These are phyloP conservation scores for Steinernema carpocapsae DNA, from an alignment of 2,888 invertebrate species.

Conservation along the genomic window DNA sequence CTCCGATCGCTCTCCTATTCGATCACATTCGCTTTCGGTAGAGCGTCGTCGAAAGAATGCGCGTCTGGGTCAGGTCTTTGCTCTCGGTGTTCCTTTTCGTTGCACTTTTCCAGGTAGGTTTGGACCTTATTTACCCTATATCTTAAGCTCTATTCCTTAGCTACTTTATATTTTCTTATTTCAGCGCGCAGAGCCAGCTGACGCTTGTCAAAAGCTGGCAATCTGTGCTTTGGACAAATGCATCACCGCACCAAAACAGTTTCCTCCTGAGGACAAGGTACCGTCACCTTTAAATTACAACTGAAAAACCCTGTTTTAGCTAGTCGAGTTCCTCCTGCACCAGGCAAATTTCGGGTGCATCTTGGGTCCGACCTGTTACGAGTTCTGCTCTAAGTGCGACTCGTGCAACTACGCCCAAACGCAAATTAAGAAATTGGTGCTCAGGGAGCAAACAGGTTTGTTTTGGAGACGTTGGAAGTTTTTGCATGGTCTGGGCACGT, in stretches of 20 bases:
- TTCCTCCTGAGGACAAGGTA: conserved; percentile 41
- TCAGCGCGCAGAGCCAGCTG: conserved; percentile 32
- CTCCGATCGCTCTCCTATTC: conserved; percentile 22
- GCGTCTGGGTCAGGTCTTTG: conserved; percentile 20
- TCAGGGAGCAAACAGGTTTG: conserved; percentile 42
- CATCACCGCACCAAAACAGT: conserved; percentile 37
- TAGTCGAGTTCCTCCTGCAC: conserved; percentile 39
- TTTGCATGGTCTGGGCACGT: background rate
- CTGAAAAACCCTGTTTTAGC: too few relatives aligned
- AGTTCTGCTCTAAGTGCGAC: conserved; percentile 43
- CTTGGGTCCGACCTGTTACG: conserved; percentile 47
- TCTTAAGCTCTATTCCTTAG: background rate
- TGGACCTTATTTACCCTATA: background rate
- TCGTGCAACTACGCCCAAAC: conserved; percentile 47
- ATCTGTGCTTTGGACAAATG: conserved; percentile 48
- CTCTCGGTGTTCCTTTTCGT: background rate
- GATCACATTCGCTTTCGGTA: conserved; percentile 32
- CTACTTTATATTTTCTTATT: too few relatives aligned
- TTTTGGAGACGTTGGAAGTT: too few relatives aligned
- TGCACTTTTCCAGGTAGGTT: conserved; percentile 6
- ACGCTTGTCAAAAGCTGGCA: conserved; percentile 46
- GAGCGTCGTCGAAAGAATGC: conserved; percentile 32
- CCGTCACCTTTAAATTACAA: background rate
- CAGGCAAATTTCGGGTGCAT: conserved; percentile 46
- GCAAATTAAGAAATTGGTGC: conserved; percentile 43